phyloP scores from a whole-genome alignment of 2,888 invertebrate species.

The Aphidius colemani region DNA sequence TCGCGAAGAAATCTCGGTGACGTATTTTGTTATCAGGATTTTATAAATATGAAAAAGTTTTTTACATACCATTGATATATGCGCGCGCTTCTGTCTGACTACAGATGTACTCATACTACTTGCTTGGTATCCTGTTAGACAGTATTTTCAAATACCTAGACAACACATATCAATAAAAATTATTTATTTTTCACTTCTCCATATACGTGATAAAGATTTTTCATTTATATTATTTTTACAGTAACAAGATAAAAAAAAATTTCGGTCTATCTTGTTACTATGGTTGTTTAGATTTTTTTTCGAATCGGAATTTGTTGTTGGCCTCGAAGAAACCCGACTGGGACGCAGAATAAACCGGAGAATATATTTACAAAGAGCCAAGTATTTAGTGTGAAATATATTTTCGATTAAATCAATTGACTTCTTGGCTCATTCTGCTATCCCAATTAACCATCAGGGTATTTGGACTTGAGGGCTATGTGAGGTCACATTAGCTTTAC shows the following conservation, averaged over 20 bases:
- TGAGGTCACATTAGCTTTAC: not conserved
- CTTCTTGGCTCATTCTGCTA: constrained; percentile 20
- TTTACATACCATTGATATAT: not conserved
- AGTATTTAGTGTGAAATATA: not conserved
- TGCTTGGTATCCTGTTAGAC: constrained; percentile 4
- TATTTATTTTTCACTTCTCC: not conserved
- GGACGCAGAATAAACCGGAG: constrained; percentile 15
- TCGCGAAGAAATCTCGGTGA: constrained; percentile 35
- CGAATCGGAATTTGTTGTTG: not conserved
- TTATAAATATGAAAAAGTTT: constrained; percentile 23
- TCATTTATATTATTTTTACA: too few relatives aligned
- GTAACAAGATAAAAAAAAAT: too few relatives aligned
- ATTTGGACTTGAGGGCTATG: constrained; percentile 11
- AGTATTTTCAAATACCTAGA: constrained; percentile 11
- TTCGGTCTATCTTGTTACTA: too few relatives aligned
- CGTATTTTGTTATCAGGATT: constrained; percentile 33
- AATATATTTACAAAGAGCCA: constrained; percentile 15
- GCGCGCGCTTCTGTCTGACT: constrained; percentile 7
- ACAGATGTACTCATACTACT: not conserved
- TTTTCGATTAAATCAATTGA: not conserved
- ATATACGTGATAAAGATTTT: too few relatives aligned
- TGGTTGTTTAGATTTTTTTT: not conserved
- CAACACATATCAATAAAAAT: not conserved
- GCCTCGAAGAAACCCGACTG: constrained; percentile 25
- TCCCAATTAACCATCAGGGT: constrained; percentile 2